Evolutionary conservation across 2,888 invertebrate species (phyloP).

Genomic region (Periphyllus acericola): DNA sequence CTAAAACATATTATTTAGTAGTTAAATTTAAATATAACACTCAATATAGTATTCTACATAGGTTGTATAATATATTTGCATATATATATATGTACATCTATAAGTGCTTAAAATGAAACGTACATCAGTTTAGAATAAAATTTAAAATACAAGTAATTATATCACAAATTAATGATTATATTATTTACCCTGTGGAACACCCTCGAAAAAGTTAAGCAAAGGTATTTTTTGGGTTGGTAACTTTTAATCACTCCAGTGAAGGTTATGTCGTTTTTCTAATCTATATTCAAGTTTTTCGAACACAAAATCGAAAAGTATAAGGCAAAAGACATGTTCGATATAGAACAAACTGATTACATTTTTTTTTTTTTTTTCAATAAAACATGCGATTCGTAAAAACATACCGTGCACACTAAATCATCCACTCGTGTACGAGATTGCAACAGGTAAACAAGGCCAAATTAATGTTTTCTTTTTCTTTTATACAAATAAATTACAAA

Average conservation of each 20-base stretch:
- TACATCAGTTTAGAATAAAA: constrained; percentile 39
- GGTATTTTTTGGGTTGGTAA: constrained; percentile 40
- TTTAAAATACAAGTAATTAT: constrained; percentile 43
- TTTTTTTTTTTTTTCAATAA: neutral
- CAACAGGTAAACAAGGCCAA: neutral
- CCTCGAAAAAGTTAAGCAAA: constrained; percentile 22
- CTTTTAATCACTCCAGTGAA: constrained; percentile 33
- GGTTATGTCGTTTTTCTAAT: neutral
- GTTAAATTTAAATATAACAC: constrained; percentile 12
- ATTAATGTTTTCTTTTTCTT: neutral
- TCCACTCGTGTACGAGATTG: neutral
- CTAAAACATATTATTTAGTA: neutral
- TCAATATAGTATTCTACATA: constrained; percentile 1
- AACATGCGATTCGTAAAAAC: neutral
- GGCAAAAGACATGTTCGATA: neutral
- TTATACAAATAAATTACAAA: neutral
- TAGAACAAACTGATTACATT: neutral
- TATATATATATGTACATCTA: constrained; percentile 13
- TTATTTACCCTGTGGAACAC: constrained; percentile 54
- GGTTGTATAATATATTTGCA: neutral
- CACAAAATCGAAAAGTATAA: neutral
- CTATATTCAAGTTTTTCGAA: neutral
- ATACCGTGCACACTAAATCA: neutral
- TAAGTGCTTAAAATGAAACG: constrained; percentile 2
- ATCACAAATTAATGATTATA: constrained; percentile 59